Evolutionary conservation across 1,140 invertebrate species (phyloP).

Genomic region (Apocrypta bakeri): DNA sequence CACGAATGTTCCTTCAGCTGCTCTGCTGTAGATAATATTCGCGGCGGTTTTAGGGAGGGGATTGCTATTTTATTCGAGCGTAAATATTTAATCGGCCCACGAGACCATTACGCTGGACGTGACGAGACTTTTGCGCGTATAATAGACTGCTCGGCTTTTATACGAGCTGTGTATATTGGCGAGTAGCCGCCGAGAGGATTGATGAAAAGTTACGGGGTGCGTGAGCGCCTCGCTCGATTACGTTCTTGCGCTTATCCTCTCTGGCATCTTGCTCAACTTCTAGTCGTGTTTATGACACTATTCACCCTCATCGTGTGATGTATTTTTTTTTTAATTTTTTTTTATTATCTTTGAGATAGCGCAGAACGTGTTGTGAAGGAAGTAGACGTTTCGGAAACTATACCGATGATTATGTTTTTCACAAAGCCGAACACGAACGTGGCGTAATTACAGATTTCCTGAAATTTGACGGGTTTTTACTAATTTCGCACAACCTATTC

Average conservation of each 20-base stretch:
- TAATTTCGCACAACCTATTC: no score
- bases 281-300: neutral
- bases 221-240: neutral
- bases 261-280: neutral
- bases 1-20: neutral
- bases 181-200: neutral
- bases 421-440: no score
- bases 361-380: no score
- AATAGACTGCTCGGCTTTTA: neutral
- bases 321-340: neutral
- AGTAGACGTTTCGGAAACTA: no score
- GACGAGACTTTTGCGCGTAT: neutral
- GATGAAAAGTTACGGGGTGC: neutral
- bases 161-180: neutral
- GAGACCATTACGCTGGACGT: neutral
- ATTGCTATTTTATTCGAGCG: slow-evolving; percentile 9
- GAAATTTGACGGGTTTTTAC: no score
- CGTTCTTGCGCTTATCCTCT: neutral
- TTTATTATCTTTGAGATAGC: neutral
- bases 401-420: no score
- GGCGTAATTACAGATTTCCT: no score
- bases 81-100: slow-evolving; percentile 6
- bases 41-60: neutral
- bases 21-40: slow-evolving; percentile 13
- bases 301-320: no score